Percentiles rank a stretch among this genome's conserved stretches.
phyloP scores from a whole-genome alignment of 1,140 invertebrate species.

The Eurytemora carolleeae region DNA sequence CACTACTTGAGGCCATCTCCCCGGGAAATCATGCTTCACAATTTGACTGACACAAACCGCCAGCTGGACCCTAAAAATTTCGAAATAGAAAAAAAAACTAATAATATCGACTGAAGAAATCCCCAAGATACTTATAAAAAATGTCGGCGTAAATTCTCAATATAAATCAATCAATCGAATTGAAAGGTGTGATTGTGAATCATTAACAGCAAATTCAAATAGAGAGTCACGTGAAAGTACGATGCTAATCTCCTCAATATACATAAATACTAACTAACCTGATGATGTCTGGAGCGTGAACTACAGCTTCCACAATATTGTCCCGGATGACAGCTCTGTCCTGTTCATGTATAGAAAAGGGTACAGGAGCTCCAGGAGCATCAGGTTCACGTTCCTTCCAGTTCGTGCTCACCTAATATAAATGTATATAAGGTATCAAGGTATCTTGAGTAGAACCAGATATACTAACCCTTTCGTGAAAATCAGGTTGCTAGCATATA shows the following conservation, averaged over 20 bases:
- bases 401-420: slow-evolving; percentile 33
- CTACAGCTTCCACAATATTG: slow-evolving; percentile 80
- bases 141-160: too few species aligned
- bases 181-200: too few species aligned
- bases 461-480: too few species aligned
- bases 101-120: too few species aligned
- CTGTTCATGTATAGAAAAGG: slow-evolving; percentile 84
- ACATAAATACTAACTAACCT: slow-evolving; percentile 30
- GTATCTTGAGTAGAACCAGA: too few species aligned
- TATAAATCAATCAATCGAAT: too few species aligned
- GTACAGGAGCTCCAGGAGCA: slow-evolving; percentile 32
- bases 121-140: too few species aligned
- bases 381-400: slow-evolving; percentile 64
- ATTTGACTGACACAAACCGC: slow-evolving; percentile 67
- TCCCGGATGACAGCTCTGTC: slow-evolving; percentile 80
- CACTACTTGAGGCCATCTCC: slow-evolving; percentile 79
- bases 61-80: slow-evolving; percentile 65
- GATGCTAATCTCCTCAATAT: neutral
- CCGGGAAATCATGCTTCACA: slow-evolving; percentile 88
- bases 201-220: neutral
- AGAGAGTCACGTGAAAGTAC: neutral
- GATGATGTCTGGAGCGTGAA: slow-evolving; percentile 71
- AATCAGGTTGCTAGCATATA: too few species aligned
- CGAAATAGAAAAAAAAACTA: too few species aligned
- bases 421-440: too few species aligned